phyloP scores from a whole-genome alignment of 92 coral and sea anemone species.

The Paramuricea clavata region DNA sequence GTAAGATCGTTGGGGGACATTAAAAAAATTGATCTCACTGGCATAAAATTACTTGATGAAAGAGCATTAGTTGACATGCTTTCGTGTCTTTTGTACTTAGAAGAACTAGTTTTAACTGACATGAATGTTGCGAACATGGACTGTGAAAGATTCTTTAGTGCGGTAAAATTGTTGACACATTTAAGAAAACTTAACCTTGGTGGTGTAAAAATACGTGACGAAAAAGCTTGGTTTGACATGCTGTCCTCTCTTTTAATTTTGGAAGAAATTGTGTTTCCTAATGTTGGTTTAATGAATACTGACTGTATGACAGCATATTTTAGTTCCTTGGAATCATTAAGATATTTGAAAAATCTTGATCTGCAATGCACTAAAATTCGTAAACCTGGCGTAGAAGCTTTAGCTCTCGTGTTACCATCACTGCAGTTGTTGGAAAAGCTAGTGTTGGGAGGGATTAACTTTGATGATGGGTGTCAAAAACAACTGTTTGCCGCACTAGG shows the following conservation, averaged over 20 bases:
- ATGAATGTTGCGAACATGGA: neutral
- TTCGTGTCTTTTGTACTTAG: neutral
- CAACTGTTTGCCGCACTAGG: neutral
- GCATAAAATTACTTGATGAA: neutral
- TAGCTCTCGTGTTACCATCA: constrained; percentile 21
- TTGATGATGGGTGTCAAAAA: neutral
- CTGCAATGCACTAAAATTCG: neutral
- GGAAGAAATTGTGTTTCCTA: neutral
- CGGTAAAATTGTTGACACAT: neutral
- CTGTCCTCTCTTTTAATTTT: neutral
- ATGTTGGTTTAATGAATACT: neutral
- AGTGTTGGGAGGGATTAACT: neutral
- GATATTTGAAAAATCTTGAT: neutral
- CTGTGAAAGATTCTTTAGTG: neutral
- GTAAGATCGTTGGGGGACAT: too few relatives aligned
- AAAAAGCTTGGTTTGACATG: neutral
- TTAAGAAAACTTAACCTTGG: neutral
- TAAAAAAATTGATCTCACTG: neutral
- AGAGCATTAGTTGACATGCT: neutral
- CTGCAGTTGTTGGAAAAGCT: constrained; percentile 3
- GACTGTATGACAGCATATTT: neutral
- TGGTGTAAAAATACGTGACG: neutral
- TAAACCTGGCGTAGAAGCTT: neutral
- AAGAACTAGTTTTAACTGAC: neutral
- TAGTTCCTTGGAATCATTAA: neutral